These are phyloP conservation scores for Antechinus flavipes DNA, from an alignment of 2,113 vertebrate species.

Conservation along the genomic window DNA sequence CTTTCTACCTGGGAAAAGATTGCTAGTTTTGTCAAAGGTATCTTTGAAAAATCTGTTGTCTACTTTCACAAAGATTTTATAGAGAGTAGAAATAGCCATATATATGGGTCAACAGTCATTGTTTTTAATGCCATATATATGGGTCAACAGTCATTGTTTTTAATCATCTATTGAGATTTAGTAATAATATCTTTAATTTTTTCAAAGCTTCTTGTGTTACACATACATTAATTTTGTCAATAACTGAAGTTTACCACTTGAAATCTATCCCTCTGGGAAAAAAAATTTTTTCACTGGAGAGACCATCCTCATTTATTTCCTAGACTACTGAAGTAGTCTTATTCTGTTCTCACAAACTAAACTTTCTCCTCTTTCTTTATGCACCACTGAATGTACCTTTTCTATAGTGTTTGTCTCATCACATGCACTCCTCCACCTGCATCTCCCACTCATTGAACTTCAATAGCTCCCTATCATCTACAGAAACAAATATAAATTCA, in stretches of 20 bases:
- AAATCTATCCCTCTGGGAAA: neutral
- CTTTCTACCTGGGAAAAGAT: neutral
- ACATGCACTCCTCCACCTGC: neutral
- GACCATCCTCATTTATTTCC: neutral
- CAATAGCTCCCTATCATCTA: neutral
- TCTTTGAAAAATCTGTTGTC: neutral
- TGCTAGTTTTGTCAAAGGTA: neutral
- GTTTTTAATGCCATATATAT: neutral
- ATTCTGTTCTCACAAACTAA: neutral
- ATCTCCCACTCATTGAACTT: neutral
- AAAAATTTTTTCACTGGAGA: neutral
- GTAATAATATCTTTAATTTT: neutral
- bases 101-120: neutral
- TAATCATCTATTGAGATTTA: neutral
- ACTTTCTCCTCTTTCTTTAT: neutral
- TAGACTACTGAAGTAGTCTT: neutral
- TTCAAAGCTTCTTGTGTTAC: neutral
- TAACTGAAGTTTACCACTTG: neutral
- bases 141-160: neutral
- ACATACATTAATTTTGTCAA: neutral
- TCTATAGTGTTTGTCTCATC: neutral
- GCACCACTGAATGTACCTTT: neutral
- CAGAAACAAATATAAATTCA: neutral
- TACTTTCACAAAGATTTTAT: neutral
- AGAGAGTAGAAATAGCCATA: neutral